Percentiles rank a stretch among this genome's conserved stretches.
Conservation (phyloP, 2,113 vertebrate genomes). For the Syngnathus typhle region DNA sequence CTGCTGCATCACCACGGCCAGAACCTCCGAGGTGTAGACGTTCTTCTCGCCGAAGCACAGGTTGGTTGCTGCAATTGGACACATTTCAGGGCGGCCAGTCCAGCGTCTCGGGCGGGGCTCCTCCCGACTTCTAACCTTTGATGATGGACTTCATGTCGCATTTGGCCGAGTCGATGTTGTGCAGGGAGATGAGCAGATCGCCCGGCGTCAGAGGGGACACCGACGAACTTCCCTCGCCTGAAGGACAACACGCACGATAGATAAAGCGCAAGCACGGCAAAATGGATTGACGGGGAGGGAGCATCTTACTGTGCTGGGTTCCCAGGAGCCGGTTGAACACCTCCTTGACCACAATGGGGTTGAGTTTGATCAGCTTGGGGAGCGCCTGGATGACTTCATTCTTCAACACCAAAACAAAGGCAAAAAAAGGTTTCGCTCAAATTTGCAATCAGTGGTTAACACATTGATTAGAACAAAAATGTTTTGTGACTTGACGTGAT, state of each 20-base stretch:
- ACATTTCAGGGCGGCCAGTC: too few relatives aligned
- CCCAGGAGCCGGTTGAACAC: constrained; percentile 93
- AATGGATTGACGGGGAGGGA: background rate
- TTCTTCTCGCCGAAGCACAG: constrained; percentile 89
- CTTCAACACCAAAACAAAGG: constrained; percentile 48
- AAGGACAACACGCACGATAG: constrained; percentile 7
- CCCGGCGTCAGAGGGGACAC: constrained; percentile 88
- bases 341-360: constrained; percentile 95
- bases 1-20: constrained; percentile 96
- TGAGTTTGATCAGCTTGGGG: constrained; percentile 94
- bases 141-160: constrained; percentile 98
- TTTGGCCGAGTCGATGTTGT: constrained; percentile 89
- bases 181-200: constrained; percentile 86
- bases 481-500: too few relatives aligned
- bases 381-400: constrained; percentile 91
- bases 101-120: background rate
- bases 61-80: constrained; percentile 78
- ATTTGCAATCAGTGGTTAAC: too few relatives aligned
- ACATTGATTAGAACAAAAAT: too few relatives aligned
- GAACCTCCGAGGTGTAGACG: constrained; percentile 89
- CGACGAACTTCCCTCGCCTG: constrained; percentile 84
- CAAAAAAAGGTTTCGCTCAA: too few relatives aligned
- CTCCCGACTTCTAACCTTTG: constrained; percentile 73
- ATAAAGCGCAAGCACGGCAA: background rate
- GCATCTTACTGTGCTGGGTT: constrained; percentile 85